Evolutionary conservation across 2,888 invertebrate genomes (phyloP).

Genomic region (Plebejus melissa): DNA sequence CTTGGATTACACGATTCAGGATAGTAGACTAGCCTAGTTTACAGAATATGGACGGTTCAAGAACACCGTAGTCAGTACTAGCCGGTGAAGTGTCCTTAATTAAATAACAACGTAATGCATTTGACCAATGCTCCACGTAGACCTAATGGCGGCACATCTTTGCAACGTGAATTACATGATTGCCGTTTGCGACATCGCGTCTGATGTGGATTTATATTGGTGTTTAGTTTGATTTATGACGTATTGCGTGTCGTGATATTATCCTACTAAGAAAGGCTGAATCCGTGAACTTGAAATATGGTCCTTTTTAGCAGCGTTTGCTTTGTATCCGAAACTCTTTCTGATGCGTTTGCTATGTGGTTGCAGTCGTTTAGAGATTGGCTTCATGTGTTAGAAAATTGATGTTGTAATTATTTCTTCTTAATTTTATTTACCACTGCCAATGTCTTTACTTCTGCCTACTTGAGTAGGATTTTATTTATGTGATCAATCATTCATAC

Average conservation of each 20-base stretch:
- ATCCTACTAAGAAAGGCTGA: background rate
- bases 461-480: background rate
- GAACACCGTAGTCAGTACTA: background rate
- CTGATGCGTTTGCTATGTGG: background rate
- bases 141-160: slow-evolving; percentile 61
- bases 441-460: background rate
- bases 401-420: background rate
- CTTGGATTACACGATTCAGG: no score
- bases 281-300: background rate
- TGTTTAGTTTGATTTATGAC: slow-evolving; percentile 16
- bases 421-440: no score
- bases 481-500: background rate
- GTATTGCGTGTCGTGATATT: background rate
- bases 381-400: background rate
- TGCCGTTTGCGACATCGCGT: slow-evolving; percentile 56
- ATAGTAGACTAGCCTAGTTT: background rate
- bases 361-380: background rate
- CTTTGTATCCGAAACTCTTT: background rate
- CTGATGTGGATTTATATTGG: slow-evolving; percentile 49
- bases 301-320: background rate
- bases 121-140: slow-evolving; percentile 44
- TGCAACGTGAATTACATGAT: slow-evolving; percentile 70
- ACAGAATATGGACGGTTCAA: background rate
- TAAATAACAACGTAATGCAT: slow-evolving; percentile 52
- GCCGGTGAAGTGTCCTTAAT: slow-evolving; percentile 40